A percentile compares a stretch with the other conserved stretches of the same genome.
Conservation (phyloP, 2,113 vertebrate species). For the Ophthalmolycus amberensis region DNA sequence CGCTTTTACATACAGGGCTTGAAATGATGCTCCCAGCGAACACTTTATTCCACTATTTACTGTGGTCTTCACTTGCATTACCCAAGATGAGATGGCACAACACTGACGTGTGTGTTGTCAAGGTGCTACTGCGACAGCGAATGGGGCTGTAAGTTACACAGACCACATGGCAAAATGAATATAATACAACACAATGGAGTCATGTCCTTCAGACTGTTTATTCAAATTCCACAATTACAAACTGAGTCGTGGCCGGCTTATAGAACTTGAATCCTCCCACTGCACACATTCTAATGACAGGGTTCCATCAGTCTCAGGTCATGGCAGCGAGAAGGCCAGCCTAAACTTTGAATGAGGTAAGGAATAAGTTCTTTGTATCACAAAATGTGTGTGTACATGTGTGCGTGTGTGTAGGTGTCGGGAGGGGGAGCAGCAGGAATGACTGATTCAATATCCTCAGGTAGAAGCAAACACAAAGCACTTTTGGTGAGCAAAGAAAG, state of each 20-base stretch:
- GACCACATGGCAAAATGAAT: slow-evolving; percentile 11
- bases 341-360: slow-evolving; percentile 23
- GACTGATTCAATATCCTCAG: slow-evolving; percentile 64
- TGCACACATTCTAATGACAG: slow-evolving; percentile 32
- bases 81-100: slow-evolving; percentile 29
- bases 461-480: slow-evolving; percentile 72
- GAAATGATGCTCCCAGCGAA: slow-evolving; percentile 17
- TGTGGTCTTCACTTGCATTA: slow-evolving; percentile 7
- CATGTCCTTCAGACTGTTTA: slow-evolving; percentile 26
- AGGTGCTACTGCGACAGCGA: not conserved
- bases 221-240: slow-evolving; percentile 15
- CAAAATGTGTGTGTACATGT: not conserved
- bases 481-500: slow-evolving; percentile 75
- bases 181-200: slow-evolving; percentile 27
- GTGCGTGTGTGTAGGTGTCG: slow-evolving; percentile 1
- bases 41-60: slow-evolving; percentile 36
- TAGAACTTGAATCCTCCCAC: slow-evolving; percentile 36
- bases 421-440: slow-evolving; percentile 15
- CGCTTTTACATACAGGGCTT: slow-evolving; percentile 30
- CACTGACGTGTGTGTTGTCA: slow-evolving; percentile 16
- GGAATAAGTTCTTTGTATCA: slow-evolving; percentile 22
- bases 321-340: slow-evolving; percentile 35
- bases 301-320: slow-evolving; percentile 25
- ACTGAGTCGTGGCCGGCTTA: slow-evolving; percentile 11
- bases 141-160: slow-evolving; percentile 24